Conservation (phyloP, 2,113 vertebrate species). For the Cebidichthys violaceus region DNA sequence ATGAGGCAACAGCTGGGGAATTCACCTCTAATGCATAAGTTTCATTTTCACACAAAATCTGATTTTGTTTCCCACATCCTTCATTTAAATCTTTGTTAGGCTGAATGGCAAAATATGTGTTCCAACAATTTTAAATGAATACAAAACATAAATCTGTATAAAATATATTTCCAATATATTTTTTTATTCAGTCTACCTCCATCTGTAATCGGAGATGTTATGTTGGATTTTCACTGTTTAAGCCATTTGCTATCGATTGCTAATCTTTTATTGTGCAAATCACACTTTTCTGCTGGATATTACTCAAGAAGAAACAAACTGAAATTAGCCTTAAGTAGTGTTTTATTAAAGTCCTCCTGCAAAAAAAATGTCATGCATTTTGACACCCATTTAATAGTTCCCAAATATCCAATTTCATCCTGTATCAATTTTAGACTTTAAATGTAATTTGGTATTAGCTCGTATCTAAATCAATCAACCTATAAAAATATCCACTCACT, state of each 20-base stretch:
- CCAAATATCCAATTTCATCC: neutral
- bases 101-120: neutral
- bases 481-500: constrained; percentile 35
- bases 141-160: neutral
- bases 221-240: neutral
- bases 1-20: constrained; percentile 81
- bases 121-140: neutral
- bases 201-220: neutral
- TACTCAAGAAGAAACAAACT: neutral
- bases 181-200: neutral
- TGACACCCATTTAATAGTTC: neutral
- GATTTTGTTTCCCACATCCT: constrained; percentile 73
- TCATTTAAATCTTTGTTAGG: constrained; percentile 35
- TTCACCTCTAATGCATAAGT: constrained; percentile 78
- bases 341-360: neutral
- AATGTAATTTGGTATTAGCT: constrained; percentile 19
- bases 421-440: neutral
- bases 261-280: neutral
- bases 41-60: constrained; percentile 82
- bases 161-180: neutral
- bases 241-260: neutral
- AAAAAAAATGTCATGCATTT: neutral
- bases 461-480: constrained; percentile 37
- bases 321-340: neutral
- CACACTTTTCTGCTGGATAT: neutral